A percentile compares a stretch with the other conserved stretches of the same genome.
Evolutionary conservation across 2,797 vertebrate species (phyloP).

Genomic region (Liparis tanakae): DNA sequence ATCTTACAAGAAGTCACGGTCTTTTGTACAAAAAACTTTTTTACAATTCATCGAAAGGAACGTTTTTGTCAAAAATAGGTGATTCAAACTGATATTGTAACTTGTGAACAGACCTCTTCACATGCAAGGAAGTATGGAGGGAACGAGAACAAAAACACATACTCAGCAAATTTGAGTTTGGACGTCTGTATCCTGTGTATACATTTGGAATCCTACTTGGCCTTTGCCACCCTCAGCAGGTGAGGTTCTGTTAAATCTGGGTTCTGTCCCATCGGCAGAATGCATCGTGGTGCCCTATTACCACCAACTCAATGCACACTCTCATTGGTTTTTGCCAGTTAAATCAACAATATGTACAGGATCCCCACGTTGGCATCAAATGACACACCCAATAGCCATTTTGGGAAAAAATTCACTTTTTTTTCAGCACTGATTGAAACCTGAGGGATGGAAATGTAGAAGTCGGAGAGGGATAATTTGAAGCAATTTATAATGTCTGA

Average conservation of each 20-base stretch:
- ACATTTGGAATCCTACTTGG: slow-evolving; percentile 61
- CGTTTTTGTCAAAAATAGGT: too few relatives aligned
- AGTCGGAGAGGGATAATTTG: rapidly evolving
- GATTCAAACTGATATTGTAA: too few relatives aligned
- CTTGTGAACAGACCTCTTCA: background rate
- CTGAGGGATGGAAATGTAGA: slow-evolving; percentile 27
- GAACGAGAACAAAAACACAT: background rate
- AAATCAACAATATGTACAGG: slow-evolving; percentile 78
- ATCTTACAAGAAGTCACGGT: background rate
- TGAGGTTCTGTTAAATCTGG: slow-evolving; percentile 64
- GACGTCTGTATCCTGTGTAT: too few relatives aligned
- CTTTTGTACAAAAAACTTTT: too few relatives aligned
- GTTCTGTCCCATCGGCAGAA: slow-evolving; percentile 64
- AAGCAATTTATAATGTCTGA: rapidly evolving
- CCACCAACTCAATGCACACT: slow-evolving; percentile 65
- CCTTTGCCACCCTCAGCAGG: slow-evolving; percentile 55
- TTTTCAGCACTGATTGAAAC: slow-evolving; percentile 70
- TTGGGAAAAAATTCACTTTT: slow-evolving; percentile 66
- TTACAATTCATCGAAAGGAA: too few relatives aligned
- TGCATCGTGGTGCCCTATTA: slow-evolving; percentile 76
- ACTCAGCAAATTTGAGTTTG: too few relatives aligned
- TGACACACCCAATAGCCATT: slow-evolving; percentile 75
- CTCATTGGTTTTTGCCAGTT: slow-evolving; percentile 77
- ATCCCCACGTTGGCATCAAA: slow-evolving; percentile 81
- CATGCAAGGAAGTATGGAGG: background rate